Percentiles rank a stretch among this genome's conserved stretches.
These are phyloP conservation scores for Cryptoleucopteryx plumbea DNA, from an alignment of 2,113 vertebrate species.

Conservation along the genomic window DNA sequence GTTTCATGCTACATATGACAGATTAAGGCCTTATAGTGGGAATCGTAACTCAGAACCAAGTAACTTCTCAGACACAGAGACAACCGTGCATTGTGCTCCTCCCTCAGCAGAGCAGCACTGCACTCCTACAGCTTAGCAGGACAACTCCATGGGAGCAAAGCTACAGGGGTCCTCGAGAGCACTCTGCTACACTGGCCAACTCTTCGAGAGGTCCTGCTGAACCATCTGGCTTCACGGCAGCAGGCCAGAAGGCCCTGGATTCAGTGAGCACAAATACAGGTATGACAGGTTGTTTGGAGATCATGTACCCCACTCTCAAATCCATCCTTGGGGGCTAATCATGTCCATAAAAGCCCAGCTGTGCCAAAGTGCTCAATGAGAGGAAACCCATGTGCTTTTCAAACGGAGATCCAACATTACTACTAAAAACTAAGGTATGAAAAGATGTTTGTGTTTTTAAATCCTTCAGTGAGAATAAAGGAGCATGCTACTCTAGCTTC, in stretches of 20 bases:
- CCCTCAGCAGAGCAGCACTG: background rate
- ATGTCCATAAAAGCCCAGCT: background rate
- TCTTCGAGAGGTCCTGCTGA: background rate
- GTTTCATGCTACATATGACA: rapidly evolving
- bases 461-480: background rate
- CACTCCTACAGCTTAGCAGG: background rate
- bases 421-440: background rate
- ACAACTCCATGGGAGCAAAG: background rate
- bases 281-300: background rate
- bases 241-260: background rate
- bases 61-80: background rate
- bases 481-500: background rate
- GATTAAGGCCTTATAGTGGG: background rate
- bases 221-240: background rate
- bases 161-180: background rate
- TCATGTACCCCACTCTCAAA: background rate
- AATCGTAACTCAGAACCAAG: background rate
- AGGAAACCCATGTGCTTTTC: background rate
- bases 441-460: background rate
- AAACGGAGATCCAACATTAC: background rate
- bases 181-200: background rate
- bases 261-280: background rate
- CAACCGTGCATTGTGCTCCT: background rate
- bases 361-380: background rate
- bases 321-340: background rate